Base-by-base conservation (phyloP, 2,113 vertebrate species). In the Cynoglossus semilaevis region DNA sequence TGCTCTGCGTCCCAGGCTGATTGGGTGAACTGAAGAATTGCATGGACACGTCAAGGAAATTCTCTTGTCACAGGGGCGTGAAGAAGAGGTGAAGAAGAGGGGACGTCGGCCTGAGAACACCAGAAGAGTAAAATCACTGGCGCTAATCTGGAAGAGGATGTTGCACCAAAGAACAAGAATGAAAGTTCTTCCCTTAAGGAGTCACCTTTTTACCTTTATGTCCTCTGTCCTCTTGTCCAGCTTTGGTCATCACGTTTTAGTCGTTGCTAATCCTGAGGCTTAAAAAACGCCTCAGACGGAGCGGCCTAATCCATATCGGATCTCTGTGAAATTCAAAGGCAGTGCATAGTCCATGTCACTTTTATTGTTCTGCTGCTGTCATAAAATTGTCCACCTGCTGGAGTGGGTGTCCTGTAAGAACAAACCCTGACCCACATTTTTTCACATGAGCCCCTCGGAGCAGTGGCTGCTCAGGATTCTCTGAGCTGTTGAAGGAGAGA, bases 111-210 rank as follows among this genome's bases (percentile, higher is more conserved):
- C 55, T 62, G 59, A 61, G 70, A 63, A 81, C 59, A 62, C 60
- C 64, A 55, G 63, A 68, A 75, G 77, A 77, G 75, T 79, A 72
- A 41, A 59, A 69, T 65, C 74, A 35, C 62, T 3, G 40, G 45
- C 50, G 77, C 77, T 78, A 84, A 87, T 83, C 74, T 75, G 51
- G 8, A 52, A 80, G 76, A 58, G 76, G 78, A 87, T 81, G 80
- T 78, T 9, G 43, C 63, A 50, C 57, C 35, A 19, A 41, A 77
- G 64, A 61, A 73, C 58, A 22, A 16, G 1, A 13, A 14, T 59
- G 51, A 42, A 6, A 1, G 22, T 34, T 5, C 35, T 56, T 58
- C 50, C 48, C 48, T 48, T 8, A 50, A 15, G 36, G 35, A 62
- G 37, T 44, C 44, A 19, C 10, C 19, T 22, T 29, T 52, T 56